Conservation (phyloP, 2,888 invertebrate genomes). For the Amphimallon solstitiale region DNA sequence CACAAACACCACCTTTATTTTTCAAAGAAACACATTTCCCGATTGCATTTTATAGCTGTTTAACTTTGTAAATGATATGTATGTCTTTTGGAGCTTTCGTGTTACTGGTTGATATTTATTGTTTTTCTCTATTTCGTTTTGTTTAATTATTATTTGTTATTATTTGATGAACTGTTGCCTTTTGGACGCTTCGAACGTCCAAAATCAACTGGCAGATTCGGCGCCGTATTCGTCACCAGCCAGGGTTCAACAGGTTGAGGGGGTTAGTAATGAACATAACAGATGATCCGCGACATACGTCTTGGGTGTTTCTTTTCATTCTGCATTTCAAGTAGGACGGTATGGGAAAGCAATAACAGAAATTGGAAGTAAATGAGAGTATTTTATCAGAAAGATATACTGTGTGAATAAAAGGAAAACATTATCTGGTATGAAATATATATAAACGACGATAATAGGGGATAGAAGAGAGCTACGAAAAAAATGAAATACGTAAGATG, state of each 20-base stretch:
- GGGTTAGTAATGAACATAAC: slow-evolving; percentile 41
- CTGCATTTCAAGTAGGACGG: not conserved
- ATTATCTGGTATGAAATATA: too few species aligned
- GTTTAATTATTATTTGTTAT: too few species aligned
- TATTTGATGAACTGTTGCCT: slow-evolving; percentile 8
- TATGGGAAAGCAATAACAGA: too few species aligned
- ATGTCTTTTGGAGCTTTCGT: slow-evolving; percentile 21
- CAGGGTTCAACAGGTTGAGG: slow-evolving; percentile 61
- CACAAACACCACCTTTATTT: not conserved
- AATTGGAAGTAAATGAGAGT: too few species aligned
- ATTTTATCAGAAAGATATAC: too few species aligned
- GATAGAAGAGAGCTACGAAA: too few species aligned
- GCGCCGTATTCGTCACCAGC: slow-evolving; percentile 47
- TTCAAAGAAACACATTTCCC: not conserved
- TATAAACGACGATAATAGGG: too few species aligned
- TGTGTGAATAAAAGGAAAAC: too few species aligned
- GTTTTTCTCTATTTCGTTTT: too few species aligned
- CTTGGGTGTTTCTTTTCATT: not conserved
- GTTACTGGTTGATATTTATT: too few species aligned
- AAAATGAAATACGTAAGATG: too few species aligned
- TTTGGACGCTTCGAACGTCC: slow-evolving; percentile 47
- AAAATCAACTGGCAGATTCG: slow-evolving; percentile 49
- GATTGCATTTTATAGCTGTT: slow-evolving; percentile 24
- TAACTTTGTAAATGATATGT: slow-evolving; percentile 25
- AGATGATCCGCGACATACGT: slow-evolving; percentile 28